These are phyloP conservation scores for Arothron firmamentum DNA, from an alignment of 2,113 vertebrate species.

Conservation along the genomic window DNA sequence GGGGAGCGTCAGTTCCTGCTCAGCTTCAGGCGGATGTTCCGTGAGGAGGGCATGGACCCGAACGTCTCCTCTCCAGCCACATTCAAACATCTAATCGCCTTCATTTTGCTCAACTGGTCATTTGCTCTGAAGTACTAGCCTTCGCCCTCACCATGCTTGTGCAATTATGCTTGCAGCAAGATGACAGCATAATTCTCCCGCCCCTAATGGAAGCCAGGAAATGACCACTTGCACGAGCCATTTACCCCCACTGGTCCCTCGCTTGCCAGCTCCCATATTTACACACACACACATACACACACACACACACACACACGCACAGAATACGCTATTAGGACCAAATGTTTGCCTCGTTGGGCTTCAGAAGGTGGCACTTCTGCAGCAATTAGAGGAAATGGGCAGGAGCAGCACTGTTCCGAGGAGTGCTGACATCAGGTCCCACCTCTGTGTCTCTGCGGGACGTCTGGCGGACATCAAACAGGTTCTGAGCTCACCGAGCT, in stretches of 20 bases:
- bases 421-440: slow-evolving; percentile 65
- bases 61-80: slow-evolving; percentile 2
- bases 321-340: slow-evolving; percentile 42
- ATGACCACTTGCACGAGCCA: slow-evolving; percentile 52
- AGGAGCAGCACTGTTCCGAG: slow-evolving; percentile 48
- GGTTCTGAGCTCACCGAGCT: slow-evolving; percentile 49
- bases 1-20: neutral
- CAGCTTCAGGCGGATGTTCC: neutral
- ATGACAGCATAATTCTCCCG: slow-evolving; percentile 43
- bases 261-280: slow-evolving; percentile 41
- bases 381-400: slow-evolving; percentile 61
- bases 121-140: slow-evolving; percentile 25
- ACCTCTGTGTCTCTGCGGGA: slow-evolving; percentile 50
- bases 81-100: slow-evolving; percentile 5
- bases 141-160: slow-evolving; percentile 25
- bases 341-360: slow-evolving; percentile 50
- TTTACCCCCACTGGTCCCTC: slow-evolving; percentile 43
- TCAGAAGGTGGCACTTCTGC: slow-evolving; percentile 57
- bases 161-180: slow-evolving; percentile 33
- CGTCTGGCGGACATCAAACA: slow-evolving; percentile 66
- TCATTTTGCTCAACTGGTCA: slow-evolving; percentile 18
- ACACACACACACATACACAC: slow-evolving; percentile 3
- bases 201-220: slow-evolving; percentile 56
- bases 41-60: neutral
- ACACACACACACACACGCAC: too few species aligned